A percentile compares a stretch with the other conserved stretches of the same genome.
Evolutionary conservation across 2,888 invertebrate species (phyloP).

Genomic region (Achlya flavicornis): DNA sequence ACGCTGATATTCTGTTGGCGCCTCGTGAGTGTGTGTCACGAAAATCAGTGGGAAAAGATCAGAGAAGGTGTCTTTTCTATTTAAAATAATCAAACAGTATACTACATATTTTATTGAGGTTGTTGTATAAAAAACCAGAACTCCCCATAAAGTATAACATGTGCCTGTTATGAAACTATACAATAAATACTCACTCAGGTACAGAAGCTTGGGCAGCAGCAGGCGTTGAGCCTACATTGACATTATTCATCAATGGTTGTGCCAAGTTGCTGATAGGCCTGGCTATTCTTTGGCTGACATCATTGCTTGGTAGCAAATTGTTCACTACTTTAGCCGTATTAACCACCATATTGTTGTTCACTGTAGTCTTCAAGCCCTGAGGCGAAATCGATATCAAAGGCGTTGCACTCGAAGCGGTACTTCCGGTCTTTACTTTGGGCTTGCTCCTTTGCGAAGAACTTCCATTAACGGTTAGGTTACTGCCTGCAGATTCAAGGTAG

Average conservation of each 20-base stretch:
- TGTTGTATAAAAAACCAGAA: slow-evolving; percentile 13
- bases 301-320: slow-evolving; percentile 55
- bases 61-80: too few species aligned
- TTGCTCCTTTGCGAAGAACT: slow-evolving; percentile 60
- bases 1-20: too few species aligned
- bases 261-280: slow-evolving; percentile 63
- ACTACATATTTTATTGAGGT: too few species aligned
- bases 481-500: slow-evolving; percentile 65
- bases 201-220: slow-evolving; percentile 48
- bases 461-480: slow-evolving; percentile 59
- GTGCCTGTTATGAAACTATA: not conserved
- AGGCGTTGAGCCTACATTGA: slow-evolving; percentile 40
- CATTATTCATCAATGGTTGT: slow-evolving; percentile 54
- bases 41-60: too few species aligned
- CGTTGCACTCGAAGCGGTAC: slow-evolving; percentile 47
- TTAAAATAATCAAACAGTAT: too few species aligned
- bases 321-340: slow-evolving; percentile 64
- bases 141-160: too few species aligned
- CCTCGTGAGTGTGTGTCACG: too few species aligned
- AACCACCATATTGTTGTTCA: slow-evolving; percentile 58
- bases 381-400: slow-evolving; percentile 73
- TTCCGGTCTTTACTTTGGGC: slow-evolving; percentile 62
- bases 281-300: slow-evolving; percentile 63
- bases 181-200: slow-evolving; percentile 68
- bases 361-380: slow-evolving; percentile 52